Percentiles rank a stretch among this genome's conserved stretches.
These are phyloP conservation scores for Callaeas wilsoni DNA, from an alignment of 2,113 vertebrate genomes.

Conservation along the genomic window DNA sequence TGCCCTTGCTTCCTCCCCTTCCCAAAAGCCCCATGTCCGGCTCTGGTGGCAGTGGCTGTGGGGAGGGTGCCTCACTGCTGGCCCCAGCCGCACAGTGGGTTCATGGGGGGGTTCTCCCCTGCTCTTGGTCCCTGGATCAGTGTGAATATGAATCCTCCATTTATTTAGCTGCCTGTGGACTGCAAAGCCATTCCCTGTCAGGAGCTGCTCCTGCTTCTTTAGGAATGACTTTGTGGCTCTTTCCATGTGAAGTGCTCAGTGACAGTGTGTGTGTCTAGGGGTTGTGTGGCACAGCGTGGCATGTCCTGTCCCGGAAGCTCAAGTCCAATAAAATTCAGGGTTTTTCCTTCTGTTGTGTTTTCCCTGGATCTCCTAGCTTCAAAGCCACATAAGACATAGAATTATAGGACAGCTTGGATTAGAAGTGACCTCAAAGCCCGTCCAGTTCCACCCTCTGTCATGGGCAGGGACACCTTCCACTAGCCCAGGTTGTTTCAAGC, in stretches of 20 bases:
- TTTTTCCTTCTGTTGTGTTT: not conserved
- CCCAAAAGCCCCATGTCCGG: fast-evolving
- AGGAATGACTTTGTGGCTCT: not conserved
- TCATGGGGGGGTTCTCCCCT: fast-evolving
- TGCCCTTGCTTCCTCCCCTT: not conserved
- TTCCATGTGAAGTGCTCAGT: fast-evolving
- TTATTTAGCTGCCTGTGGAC: not conserved
- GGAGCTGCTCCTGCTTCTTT: not conserved
- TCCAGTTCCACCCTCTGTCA: not conserved
- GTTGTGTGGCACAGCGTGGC: fast-evolving
- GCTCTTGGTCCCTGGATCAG: not conserved
- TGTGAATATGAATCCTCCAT: fast-evolving
- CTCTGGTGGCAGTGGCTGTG: not conserved
- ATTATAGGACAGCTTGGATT: not conserved
- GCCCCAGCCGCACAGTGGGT: not conserved
- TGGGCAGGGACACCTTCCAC: not conserved
- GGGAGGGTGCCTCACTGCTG: not conserved
- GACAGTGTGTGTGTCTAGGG: not conserved
- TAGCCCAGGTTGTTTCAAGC: not conserved
- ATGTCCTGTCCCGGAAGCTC: not conserved
- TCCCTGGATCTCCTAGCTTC: not conserved
- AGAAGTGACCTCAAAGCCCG: not conserved
- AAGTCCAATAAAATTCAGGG: constrained; percentile 6
- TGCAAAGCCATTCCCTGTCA: fast-evolving
- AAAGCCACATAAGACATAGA: not conserved